Conservation (phyloP, 1,140 invertebrate species). For the Drosophila parvula region DNA sequence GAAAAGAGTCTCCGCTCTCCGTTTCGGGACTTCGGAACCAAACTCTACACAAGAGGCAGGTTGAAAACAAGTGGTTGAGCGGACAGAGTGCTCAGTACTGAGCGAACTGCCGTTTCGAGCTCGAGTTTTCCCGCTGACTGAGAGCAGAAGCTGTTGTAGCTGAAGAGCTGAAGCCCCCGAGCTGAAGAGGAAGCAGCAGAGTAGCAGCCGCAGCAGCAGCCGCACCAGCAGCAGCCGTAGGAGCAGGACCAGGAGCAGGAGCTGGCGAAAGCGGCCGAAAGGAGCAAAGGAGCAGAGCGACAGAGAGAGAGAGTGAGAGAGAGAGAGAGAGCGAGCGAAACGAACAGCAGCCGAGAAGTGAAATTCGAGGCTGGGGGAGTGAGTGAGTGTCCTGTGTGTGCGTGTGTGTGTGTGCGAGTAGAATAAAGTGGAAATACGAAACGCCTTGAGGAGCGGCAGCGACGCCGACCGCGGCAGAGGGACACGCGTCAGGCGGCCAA, state of each 20-base stretch:
- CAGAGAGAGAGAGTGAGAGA: constrained; percentile 7
- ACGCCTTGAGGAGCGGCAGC: constrained; percentile 69
- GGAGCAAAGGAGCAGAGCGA: constrained; percentile 17
- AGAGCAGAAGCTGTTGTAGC: constrained; percentile 55
- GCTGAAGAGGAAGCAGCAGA: constrained; percentile 40
- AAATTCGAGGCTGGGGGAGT: constrained; percentile 69
- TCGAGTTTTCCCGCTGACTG: constrained; percentile 55
- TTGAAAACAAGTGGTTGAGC: constrained; percentile 84
- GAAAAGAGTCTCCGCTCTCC: background rate
- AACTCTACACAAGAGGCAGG: constrained; percentile 56
- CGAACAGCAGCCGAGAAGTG: constrained; percentile 69
- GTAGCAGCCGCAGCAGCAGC: constrained; percentile 27
- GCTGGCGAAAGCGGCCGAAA: constrained; percentile 23
- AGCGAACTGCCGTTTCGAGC: constrained; percentile 75
- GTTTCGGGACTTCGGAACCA: constrained; percentile 32
- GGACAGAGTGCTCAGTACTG: constrained; percentile 62
- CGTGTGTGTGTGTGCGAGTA: constrained; percentile 31
- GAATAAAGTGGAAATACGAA: constrained; percentile 78
- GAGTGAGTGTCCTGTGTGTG: constrained; percentile 29
- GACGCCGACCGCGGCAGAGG: constrained; percentile 45
- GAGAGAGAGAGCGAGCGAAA: constrained; percentile 24
- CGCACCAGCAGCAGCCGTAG: constrained; percentile 17
- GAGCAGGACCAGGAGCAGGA: constrained; percentile 20
- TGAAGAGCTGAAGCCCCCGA: constrained; percentile 32
- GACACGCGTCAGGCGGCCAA: constrained; percentile 65